phyloP scores from a whole-genome alignment of 2,113 vertebrate genomes.

The Melanotaenia duboulayi region DNA sequence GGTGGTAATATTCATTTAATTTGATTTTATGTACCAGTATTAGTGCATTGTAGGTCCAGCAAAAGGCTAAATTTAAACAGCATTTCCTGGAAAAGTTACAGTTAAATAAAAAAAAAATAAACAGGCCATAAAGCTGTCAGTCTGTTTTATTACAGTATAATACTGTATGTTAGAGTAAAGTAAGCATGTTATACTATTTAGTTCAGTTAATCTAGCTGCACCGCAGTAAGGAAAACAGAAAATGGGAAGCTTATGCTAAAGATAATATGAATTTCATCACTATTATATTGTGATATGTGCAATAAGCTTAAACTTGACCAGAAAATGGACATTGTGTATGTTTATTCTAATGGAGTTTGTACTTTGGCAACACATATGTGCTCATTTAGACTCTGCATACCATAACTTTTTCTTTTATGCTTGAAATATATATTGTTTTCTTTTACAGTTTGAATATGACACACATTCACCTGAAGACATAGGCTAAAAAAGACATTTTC shows the following conservation, averaged over 20 bases:
- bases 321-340: not conserved
- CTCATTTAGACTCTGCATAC: constrained; percentile 37
- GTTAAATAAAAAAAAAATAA: no score
- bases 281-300: not conserved
- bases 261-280: not conserved
- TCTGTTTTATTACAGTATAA: not conserved
- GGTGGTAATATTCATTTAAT: not conserved
- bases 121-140: no score
- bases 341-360: not conserved
- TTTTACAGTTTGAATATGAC: constrained; percentile 15
- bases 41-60: not conserved
- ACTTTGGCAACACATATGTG: constrained; percentile 17
- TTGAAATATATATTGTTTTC: not conserved
- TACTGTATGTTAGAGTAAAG: not conserved
- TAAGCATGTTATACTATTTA: not conserved
- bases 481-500: constrained; percentile 3
- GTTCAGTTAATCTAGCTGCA: not conserved
- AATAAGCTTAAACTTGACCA: not conserved
- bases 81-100: no score
- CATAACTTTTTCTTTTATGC: not conserved
- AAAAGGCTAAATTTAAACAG: not conserved
- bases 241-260: not conserved
- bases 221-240: not conserved
- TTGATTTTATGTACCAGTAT: not conserved
- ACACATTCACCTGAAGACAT: not conserved